phyloP scores from a whole-genome alignment of 2,797 vertebrate species.

The Chrysocyon brachyurus region DNA sequence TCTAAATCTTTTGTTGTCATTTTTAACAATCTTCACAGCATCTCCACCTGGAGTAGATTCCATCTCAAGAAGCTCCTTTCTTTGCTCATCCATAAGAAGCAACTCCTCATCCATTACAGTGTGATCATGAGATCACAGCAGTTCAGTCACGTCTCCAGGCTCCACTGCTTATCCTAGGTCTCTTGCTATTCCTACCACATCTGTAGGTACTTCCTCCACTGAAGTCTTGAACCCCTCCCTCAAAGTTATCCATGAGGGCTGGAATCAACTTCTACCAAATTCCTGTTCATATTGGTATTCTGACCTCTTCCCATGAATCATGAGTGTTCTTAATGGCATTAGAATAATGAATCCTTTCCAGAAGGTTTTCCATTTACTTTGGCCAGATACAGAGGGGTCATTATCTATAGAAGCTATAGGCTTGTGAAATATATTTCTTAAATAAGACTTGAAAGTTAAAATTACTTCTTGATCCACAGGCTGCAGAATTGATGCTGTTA shows the following conservation, averaged over 20 bases:
- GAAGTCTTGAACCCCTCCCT: not conserved
- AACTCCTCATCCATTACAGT: not conserved
- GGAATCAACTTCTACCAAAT: not conserved
- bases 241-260: not conserved
- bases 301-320: not conserved
- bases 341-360: not conserved
- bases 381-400: not conserved
- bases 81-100: not conserved
- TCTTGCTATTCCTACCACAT: not conserved
- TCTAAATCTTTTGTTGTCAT: not conserved
- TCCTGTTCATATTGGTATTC: not conserved
- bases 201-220: not conserved
- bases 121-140: not conserved
- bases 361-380: not conserved
- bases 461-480: not conserved
- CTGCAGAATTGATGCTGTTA: not conserved
- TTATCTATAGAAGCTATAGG: not conserved
- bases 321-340: not conserved
- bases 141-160: not conserved
- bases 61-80: not conserved
- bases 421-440: not conserved
- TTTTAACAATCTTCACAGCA: not conserved
- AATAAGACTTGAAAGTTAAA: not conserved
- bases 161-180: not conserved
- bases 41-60: not conserved